Evolutionary conservation across 2,888 invertebrate species (phyloP).

Genomic region (Drosophila anomelani): DNA sequence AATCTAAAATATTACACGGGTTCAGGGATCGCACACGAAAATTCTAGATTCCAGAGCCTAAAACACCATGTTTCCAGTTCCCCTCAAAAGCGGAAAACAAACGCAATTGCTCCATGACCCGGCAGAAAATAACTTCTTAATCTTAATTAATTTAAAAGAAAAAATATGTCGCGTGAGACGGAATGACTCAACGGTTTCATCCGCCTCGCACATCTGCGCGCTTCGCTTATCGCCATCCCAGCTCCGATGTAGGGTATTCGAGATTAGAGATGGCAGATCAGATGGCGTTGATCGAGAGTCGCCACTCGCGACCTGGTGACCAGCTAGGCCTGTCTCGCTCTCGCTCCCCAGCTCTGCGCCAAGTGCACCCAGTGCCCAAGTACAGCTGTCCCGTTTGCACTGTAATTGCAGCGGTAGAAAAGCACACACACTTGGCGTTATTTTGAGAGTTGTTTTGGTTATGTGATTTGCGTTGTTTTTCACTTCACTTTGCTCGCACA

Average conservation of each 20-base stretch:
- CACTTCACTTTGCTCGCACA: slow-evolving; percentile 1
- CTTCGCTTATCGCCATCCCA: neutral
- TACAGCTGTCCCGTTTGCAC: slow-evolving; percentile 16
- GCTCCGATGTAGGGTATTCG: slow-evolving; percentile 3
- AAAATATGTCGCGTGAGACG: slow-evolving; percentile 9
- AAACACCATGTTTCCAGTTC: neutral
- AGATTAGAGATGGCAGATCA: slow-evolving; percentile 20
- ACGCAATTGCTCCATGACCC: neutral
- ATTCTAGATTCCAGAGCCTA: neutral
- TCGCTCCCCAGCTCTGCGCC: neutral
- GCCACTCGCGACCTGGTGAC: neutral
- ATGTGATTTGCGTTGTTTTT: slow-evolving; percentile 4
- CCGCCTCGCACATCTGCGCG: slow-evolving; percentile 6
- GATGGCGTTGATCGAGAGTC: slow-evolving; percentile 5
- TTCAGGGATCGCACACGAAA: neutral
- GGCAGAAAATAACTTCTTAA: neutral
- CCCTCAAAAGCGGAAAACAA: neutral
- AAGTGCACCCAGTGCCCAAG: neutral
- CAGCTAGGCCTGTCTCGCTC: slow-evolving; percentile 3
- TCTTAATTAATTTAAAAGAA: slow-evolving; percentile 2
- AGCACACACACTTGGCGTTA: slow-evolving; percentile 1
- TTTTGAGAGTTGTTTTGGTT: neutral
- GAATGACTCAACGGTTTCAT: slow-evolving; percentile 12
- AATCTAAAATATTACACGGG: neutral
- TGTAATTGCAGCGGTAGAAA: slow-evolving; percentile 35